Evolutionary conservation across 2,797 vertebrate genomes (phyloP).

Genomic region (Lagodon rhomboides): DNA sequence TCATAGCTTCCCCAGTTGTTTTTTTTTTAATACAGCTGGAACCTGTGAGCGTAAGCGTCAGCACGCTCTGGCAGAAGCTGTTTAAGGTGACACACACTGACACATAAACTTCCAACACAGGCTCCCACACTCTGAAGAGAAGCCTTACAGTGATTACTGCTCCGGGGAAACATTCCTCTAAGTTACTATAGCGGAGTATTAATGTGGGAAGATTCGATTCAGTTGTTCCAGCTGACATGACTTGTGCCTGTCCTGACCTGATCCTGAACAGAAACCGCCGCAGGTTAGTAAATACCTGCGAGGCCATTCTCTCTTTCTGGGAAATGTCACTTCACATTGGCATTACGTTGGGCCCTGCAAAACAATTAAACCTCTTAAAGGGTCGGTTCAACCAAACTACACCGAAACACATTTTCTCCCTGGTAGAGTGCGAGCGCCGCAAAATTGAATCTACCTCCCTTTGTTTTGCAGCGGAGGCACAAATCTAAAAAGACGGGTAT

Average conservation of each 20-base stretch:
- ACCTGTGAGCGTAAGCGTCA: slow-evolving; percentile 55
- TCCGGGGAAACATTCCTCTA: slow-evolving; percentile 55
- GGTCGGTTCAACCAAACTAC: background rate
- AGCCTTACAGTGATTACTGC: slow-evolving; percentile 23
- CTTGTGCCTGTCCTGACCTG: slow-evolving; percentile 67
- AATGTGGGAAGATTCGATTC: slow-evolving; percentile 52
- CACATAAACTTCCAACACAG: slow-evolving; percentile 49
- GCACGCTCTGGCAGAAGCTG: slow-evolving; percentile 20
- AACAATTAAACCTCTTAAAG: slow-evolving; percentile 1
- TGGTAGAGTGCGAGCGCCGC: background rate
- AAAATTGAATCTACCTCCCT: background rate
- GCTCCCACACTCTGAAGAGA: slow-evolving; percentile 49
- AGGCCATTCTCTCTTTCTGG: slow-evolving; percentile 29
- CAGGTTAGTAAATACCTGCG: slow-evolving; percentile 51
- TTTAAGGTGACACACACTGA: slow-evolving; percentile 49
- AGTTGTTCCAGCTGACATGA: slow-evolving; percentile 31
- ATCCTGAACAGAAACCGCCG: slow-evolving; percentile 56
- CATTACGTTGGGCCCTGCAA: background rate
- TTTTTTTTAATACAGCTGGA: slow-evolving; percentile 12
- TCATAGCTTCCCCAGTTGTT: background rate
- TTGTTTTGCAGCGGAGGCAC: background rate
- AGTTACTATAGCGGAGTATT: slow-evolving; percentile 47
- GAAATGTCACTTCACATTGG: slow-evolving; percentile 41
- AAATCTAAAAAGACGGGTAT: background rate
- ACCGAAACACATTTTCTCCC: background rate